Percentiles rank a stretch among this genome's conserved stretches.
Conservation (phyloP, 2,888 invertebrate genomes). For the Melieria crassipennis region DNA sequence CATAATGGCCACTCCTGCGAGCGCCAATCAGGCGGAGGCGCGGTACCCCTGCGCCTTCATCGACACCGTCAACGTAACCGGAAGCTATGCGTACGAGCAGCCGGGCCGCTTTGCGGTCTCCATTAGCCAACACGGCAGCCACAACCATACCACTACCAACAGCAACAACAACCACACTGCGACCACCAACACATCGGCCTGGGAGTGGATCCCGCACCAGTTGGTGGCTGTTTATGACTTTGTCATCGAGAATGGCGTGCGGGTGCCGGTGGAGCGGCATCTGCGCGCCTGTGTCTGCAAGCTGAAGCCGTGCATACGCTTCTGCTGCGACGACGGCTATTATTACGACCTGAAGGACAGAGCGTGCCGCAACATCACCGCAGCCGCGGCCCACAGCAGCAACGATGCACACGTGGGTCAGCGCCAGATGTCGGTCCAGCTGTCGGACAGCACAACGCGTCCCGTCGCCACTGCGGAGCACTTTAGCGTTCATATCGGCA, state of each 20-base stretch:
- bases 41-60: constrained; percentile 59
- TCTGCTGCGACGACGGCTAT: constrained; percentile 57
- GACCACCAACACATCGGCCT: not conserved
- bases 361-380: constrained; percentile 37
- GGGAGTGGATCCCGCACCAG: constrained; percentile 52
- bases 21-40: constrained; percentile 39
- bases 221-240: constrained; percentile 57
- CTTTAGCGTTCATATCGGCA: constrained; percentile 50
- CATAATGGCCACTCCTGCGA: not conserved
- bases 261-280: constrained; percentile 50
- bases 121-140: not conserved
- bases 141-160: not conserved
- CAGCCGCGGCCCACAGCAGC: not conserved
- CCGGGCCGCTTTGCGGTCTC: not conserved
- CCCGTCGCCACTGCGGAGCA: constrained; percentile 38
- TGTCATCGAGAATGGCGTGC: constrained; percentile 52
- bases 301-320: constrained; percentile 58
- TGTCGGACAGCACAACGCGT: constrained; percentile 45
- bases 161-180: constrained; percentile 15
- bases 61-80: constrained; percentile 60
- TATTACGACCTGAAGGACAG: constrained; percentile 47
- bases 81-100: constrained; percentile 42
- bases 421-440: constrained; percentile 30
- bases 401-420: constrained; percentile 33
- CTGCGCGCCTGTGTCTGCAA: constrained; percentile 62